phyloP scores from a whole-genome alignment of 1,140 invertebrate species.

The Drosophila erecta region DNA sequence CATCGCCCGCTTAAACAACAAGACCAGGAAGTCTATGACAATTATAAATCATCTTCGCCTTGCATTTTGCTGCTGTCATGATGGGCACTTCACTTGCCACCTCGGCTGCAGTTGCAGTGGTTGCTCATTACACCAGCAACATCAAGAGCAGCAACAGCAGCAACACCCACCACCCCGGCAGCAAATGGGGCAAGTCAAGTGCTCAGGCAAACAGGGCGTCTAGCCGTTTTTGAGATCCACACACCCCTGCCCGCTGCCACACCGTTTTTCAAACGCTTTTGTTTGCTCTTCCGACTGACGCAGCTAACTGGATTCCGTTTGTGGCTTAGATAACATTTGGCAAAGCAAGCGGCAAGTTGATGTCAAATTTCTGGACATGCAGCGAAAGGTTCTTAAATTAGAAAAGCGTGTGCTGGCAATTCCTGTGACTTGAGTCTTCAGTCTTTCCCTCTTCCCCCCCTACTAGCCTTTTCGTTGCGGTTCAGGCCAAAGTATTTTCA shows the following conservation, averaged over 20 bases:
- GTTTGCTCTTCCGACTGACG: conserved; percentile 57
- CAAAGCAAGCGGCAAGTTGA: conserved; percentile 47
- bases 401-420: conserved; percentile 81
- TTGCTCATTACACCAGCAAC: conserved; percentile 65
- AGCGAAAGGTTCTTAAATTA: conserved; percentile 81
- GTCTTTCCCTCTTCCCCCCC: neutral
- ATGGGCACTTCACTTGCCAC: conserved; percentile 75
- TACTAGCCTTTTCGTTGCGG: neutral
- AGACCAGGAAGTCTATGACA: conserved; percentile 80
- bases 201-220: conserved; percentile 30
- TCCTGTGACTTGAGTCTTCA: conserved; percentile 11
- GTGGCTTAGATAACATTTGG: conserved; percentile 61
- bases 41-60: conserved; percentile 78
- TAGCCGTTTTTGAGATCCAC: neutral
- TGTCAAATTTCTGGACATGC: conserved; percentile 78
- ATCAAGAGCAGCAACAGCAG: conserved; percentile 42
- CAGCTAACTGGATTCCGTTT: conserved; percentile 65
- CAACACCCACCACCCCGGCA: conserved; percentile 50
- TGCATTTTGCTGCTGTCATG: conserved; percentile 72
- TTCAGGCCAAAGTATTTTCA: conserved; percentile 68
- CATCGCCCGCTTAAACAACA: conserved; percentile 51
- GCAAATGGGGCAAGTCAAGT: conserved; percentile 63
- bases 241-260: neutral
- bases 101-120: conserved; percentile 38
- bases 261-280: conserved; percentile 12